Base-by-base conservation (phyloP, 2,113 vertebrate genomes). In the Halcyon malimbica region DNA sequence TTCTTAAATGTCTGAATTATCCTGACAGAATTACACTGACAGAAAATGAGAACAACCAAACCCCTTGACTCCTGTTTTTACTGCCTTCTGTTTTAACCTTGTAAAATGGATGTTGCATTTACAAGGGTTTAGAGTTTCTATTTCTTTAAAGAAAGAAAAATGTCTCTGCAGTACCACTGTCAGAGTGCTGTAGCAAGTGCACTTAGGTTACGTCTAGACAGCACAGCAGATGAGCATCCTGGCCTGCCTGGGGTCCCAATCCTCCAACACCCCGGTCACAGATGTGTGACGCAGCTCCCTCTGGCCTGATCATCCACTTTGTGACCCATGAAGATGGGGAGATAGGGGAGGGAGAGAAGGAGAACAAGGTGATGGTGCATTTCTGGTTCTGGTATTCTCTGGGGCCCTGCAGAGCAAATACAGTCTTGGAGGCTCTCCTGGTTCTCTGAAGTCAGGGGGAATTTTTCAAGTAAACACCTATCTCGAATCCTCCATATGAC, bases 61-160 rank as follows among this genome's bases (percentile, higher is more conserved):
- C 21, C 13, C n/a, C 42, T 53, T 53, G 50, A 70, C 31, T 91
- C 41, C 63, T 94, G 35, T 21, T 93, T 95, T 92, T 82, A 60
- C 41, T 67, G n/a, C 17, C 14, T 89, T 87, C 65, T 65, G 19
- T 5, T 89, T 87, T 91, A 82, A 75, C 53, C 37, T 73, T 16
- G 4, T 75, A 50, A 94, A 90, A 82, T 51, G 35, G 53, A 48
- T 78, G 51, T 56, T 92, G 53, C 44, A 57, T 89, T 95, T 93
- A 50, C 21, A 79, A 64, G 28, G 11, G 57, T 92, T 86, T 63
- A 70, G 29, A 31, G 12, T 54, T 70, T 77, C 51, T 68, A 5
- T 51, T 86, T 51, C 67, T 90, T 69, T 82, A 67, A 83, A 85
- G 41, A 83, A 79, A 90, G 53, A 63, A 93, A 90, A 90, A 76